Conservation (phyloP, 2,888 invertebrate genomes). For the Callimorpha dominula region DNA sequence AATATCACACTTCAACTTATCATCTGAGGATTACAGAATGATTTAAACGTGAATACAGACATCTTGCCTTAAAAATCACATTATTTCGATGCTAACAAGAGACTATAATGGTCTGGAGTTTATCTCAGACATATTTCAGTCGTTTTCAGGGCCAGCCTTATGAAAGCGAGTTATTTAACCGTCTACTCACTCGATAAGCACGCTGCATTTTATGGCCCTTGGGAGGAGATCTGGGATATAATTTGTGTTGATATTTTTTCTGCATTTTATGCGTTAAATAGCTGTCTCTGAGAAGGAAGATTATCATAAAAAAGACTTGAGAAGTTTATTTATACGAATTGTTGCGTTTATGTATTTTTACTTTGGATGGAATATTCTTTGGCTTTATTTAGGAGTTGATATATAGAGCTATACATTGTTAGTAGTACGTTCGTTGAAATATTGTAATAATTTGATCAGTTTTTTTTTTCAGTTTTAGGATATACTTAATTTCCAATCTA, state of each 20-base stretch:
- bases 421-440: no score
- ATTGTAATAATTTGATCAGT: no score
- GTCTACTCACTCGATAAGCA: constrained; percentile 49
- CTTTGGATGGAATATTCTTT: constrained; percentile 7
- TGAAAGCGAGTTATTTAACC: constrained; percentile 42
- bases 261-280: constrained; percentile 54
- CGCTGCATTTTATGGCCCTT: constrained; percentile 53
- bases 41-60: not conserved
- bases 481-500: no score
- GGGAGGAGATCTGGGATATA: constrained; percentile 42
- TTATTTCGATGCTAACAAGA: constrained; percentile 24
- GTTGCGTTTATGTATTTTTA: constrained; percentile 36
- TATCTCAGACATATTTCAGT: constrained; percentile 44
- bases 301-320: constrained; percentile 47
- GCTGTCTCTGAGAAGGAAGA: constrained; percentile 42
- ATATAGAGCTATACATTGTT: no score
- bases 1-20: not conserved
- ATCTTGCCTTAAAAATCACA: constrained; percentile 10
- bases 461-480: no score
- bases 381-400: not conserved
- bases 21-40: not conserved
- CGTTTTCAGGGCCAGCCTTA: constrained; percentile 28
- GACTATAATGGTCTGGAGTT: constrained; percentile 19
- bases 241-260: constrained; percentile 56
- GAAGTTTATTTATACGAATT: constrained; percentile 42